Evolutionary conservation across 2,797 vertebrate genomes (phyloP), one percentile per base, ranked within the genome.

Genomic region (Argya squamiceps): DNA sequence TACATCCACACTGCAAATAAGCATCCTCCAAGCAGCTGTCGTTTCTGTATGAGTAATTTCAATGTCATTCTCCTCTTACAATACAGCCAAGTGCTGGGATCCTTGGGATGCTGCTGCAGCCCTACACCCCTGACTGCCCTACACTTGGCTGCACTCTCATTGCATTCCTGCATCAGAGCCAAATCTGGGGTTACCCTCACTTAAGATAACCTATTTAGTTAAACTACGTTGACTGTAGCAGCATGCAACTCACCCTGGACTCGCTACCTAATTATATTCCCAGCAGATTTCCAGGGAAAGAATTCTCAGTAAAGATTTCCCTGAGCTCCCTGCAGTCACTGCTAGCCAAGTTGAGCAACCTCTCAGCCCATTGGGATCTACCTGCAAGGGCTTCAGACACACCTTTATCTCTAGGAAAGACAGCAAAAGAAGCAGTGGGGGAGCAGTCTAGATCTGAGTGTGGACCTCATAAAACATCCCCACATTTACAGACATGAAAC

Each of bases 61-160:
- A 75, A 0, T 22, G 30, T 46, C 15, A 6, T 77, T 88, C 39
- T 53, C 27, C 41, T 65, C 50, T 60, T 20, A 10, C 0, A 41
- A 27, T 0, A 7, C 29, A 74, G 39, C 24, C 22, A 30, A n/a
- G 47, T 8, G 39, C 30, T 68, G 65, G 55, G 46, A 47, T 49
- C 41, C 21, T 59, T 32, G n/a, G 65, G 69, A 71, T 37, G 76
- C 68, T 71, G 15, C 77, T 36, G 50, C 81, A 79, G 67, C 64
- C 64, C n/a, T 49, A 11, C 43, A 39, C 1, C 27, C 22, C 34
- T 4, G 4, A 5, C 13, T 27, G 29, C 67, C 41, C 58, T 23
- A 15, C 47, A 6, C 0, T 0, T 2, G 1, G 24, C 47, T 52
- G 58, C 53, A 4, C 32, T 21, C 53, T 15, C 43, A 3, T 4